Evolutionary conservation across 2,113 vertebrate species (phyloP).

Genomic region (Macrotus californicus): DNA sequence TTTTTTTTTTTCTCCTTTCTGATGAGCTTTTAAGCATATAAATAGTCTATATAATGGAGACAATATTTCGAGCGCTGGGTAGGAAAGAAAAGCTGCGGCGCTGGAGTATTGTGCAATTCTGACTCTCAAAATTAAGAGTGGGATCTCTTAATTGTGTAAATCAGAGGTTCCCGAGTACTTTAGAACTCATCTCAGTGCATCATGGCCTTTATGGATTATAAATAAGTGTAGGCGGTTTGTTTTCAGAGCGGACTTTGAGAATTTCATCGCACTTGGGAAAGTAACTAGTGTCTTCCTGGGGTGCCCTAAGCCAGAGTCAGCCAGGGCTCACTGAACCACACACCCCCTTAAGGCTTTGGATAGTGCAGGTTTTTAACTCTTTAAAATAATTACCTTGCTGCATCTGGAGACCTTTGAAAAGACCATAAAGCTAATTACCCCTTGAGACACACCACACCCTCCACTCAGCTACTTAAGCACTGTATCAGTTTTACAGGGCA

Average conservation of each 20-base stretch:
- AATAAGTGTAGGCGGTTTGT: neutral
- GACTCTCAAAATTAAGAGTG: no score
- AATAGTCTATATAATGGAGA: neutral
- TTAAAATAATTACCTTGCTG: conserved; percentile 15
- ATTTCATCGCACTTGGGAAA: neutral
- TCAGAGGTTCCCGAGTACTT: neutral
- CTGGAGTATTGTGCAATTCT: neutral
- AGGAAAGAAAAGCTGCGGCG: neutral
- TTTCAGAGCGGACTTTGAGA: neutral
- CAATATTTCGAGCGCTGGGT: neutral
- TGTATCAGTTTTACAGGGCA: conserved; percentile 30
- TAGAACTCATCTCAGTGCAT: neutral
- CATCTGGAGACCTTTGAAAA: conserved; percentile 44
- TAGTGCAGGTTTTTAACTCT: conserved; percentile 19
- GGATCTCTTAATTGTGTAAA: neutral
- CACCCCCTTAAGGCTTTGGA: neutral
- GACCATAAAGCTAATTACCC: conserved; percentile 34
- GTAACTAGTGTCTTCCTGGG: neutral
- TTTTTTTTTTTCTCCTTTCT: neutral
- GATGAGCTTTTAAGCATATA: neutral
- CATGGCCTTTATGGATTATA: neutral
- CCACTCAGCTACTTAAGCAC: neutral
- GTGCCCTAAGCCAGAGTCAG: no score
- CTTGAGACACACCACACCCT: conserved; percentile 35
- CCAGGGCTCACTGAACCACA: neutral